Conservation (phyloP, 35 echinoderm and acorn worm genomes). For the Chiridota heheva region DNA sequence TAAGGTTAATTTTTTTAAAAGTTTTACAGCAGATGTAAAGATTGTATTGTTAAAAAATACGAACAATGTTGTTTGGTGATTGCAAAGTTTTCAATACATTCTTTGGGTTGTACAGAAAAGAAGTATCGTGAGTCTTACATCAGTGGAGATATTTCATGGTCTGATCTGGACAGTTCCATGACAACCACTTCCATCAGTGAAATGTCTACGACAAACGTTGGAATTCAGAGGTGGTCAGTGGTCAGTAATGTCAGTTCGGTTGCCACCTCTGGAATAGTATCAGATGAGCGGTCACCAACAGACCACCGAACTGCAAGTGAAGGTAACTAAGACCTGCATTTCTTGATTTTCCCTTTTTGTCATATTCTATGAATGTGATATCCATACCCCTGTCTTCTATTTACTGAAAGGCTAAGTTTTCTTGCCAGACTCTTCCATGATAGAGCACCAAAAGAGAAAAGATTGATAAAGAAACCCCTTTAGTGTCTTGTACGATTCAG, state of each 20-base stretch:
- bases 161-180: slow-evolving; percentile 90
- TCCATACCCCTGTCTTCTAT: background rate
- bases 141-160: slow-evolving; percentile 92
- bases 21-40: background rate
- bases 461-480: no score
- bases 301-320: slow-evolving; percentile 87
- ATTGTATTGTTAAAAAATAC: no score
- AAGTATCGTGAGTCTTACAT: slow-evolving; percentile 98
- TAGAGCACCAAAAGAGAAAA: no score
- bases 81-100: background rate
- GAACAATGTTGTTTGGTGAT: background rate
- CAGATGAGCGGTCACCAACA: slow-evolving; percentile 63
- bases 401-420: no score
- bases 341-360: background rate
- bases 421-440: no score
- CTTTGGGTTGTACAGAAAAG: slow-evolving; percentile 63
- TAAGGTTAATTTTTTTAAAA: background rate
- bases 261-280: slow-evolving; percentile 81
- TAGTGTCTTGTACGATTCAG: no score
- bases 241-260: slow-evolving; percentile 86
- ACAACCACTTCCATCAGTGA: slow-evolving; percentile 84
- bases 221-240: slow-evolving; percentile 74
- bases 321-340: slow-evolving; percentile 62
- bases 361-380: background rate
- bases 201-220: slow-evolving; percentile 71